Conservation (phyloP, 2,113 vertebrate genomes). For the Panthera leo region DNA sequence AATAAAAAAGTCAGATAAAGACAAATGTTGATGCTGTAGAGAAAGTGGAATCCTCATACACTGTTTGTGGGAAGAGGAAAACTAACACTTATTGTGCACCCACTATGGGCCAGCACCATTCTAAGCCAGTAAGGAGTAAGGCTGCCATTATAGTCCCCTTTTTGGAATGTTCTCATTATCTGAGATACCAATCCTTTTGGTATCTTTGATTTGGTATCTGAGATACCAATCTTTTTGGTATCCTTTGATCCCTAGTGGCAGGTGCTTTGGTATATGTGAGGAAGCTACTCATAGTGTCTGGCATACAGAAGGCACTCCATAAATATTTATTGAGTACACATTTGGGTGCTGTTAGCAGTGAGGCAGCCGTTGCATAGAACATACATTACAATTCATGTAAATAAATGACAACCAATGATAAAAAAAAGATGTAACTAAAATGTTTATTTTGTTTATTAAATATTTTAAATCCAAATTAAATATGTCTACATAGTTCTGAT, state of each 20-base stretch:
- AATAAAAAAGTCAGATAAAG: background rate
- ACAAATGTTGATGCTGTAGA: background rate
- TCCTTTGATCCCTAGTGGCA: background rate
- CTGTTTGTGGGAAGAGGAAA: background rate
- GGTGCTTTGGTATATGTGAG: background rate
- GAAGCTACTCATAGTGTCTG: background rate
- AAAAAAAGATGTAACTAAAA: slow-evolving; percentile 2
- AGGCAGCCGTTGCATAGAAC: background rate
- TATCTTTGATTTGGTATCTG: background rate
- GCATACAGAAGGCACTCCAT: background rate
- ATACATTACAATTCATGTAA: slow-evolving; percentile 6
- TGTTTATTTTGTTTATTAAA: background rate
- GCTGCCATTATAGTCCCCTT: background rate
- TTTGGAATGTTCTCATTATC: background rate
- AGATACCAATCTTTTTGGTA: background rate
- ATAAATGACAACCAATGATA: background rate
- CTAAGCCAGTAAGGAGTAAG: background rate
- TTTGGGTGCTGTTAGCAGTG: background rate
- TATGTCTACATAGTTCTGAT: background rate
- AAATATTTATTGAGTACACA: slow-evolving; percentile 36
- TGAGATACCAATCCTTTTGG: background rate
- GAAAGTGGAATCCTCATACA: background rate
- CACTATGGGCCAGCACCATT: background rate
- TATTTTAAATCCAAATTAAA: slow-evolving; percentile 35
- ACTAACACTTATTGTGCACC: background rate